These are phyloP conservation scores for Petrocephalus sullivani DNA, from an alignment of 2,797 vertebrate genomes.

Conservation along the genomic window DNA sequence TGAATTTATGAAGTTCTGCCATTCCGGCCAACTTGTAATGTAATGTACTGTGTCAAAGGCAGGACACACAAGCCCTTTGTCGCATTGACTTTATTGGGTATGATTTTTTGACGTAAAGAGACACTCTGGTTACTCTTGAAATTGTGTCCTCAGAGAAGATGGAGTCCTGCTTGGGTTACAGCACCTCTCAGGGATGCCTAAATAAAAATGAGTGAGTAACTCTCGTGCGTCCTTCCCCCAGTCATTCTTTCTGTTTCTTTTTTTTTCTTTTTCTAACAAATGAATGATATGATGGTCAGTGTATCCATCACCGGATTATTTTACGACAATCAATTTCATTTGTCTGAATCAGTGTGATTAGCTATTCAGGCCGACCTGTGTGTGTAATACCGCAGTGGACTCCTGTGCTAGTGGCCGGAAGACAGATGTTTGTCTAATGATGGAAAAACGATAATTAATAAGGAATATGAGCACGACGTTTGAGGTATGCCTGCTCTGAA, in stretches of 20 bases:
- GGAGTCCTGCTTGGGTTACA: not conserved
- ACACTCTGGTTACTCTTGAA: not conserved
- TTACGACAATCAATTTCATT: not conserved
- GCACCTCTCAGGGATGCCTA: not conserved
- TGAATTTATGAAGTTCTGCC: not conserved
- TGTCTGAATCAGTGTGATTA: not conserved
- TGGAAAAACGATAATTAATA: not conserved
- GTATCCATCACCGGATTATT: not conserved
- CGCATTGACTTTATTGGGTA: not conserved
- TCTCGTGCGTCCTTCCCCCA: not conserved
- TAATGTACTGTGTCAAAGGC: constrained; percentile 9
- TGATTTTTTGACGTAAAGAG: not conserved
- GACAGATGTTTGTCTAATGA: not conserved
- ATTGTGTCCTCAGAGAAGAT: not conserved
- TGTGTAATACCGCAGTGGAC: not conserved
- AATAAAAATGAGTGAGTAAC: not conserved
- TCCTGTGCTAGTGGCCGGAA: not conserved
- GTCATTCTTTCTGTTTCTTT: not conserved
- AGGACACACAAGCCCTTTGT: not conserved
- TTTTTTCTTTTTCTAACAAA: not conserved
- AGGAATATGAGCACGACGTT: not conserved
- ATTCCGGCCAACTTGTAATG: not conserved
- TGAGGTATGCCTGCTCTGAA: not conserved
- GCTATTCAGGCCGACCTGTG: not conserved
- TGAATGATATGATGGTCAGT: constrained; percentile 6